A percentile compares a stretch with the other conserved stretches of the same genome.
Conservation (phyloP, 2,888 invertebrate species). For the Phragmatobia fuliginosa region DNA sequence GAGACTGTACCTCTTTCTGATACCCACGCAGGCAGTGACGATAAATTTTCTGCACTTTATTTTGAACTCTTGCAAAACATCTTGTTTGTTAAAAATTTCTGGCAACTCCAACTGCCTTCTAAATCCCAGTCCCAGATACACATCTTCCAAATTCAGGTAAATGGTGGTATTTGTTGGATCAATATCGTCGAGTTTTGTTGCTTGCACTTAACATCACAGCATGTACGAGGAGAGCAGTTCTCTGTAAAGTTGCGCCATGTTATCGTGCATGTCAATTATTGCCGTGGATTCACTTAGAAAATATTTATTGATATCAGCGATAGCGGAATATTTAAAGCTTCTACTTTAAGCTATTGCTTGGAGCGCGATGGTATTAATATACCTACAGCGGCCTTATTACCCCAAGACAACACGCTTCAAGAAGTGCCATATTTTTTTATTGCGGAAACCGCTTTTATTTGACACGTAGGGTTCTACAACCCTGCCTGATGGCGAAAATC, state of each 20-base stretch:
- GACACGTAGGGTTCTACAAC: too few relatives aligned
- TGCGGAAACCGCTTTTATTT: too few relatives aligned
- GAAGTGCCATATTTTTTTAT: too few relatives aligned
- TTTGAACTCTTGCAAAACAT: constrained; percentile 17
- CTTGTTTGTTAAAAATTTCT: background rate
- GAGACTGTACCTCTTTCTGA: constrained; percentile 14
- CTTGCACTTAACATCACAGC: constrained; percentile 18
- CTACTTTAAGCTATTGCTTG: too few relatives aligned
- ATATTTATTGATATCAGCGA: constrained; percentile 15
- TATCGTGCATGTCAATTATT: constrained; percentile 24
- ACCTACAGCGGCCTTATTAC: too few relatives aligned
- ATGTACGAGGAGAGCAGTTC: constrained; percentile 27
- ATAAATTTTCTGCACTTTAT: constrained; percentile 16
- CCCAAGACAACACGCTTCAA: too few relatives aligned
- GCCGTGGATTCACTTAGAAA: constrained; percentile 27
- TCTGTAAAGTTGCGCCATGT: constrained; percentile 19
- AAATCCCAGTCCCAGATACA: constrained; percentile 23
- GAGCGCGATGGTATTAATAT: too few relatives aligned
- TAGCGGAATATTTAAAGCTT: too few relatives aligned
- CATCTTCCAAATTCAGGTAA: constrained; percentile 27
- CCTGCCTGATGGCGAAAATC: too few relatives aligned
- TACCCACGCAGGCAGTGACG: constrained; percentile 12
- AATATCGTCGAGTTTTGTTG: constrained; percentile 24
- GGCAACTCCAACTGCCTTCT: constrained; percentile 15
- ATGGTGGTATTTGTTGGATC: constrained; percentile 26